These are phyloP conservation scores for Pyrochroa serraticornis DNA, from an alignment of 2,888 invertebrate genomes.

Conservation along the genomic window DNA sequence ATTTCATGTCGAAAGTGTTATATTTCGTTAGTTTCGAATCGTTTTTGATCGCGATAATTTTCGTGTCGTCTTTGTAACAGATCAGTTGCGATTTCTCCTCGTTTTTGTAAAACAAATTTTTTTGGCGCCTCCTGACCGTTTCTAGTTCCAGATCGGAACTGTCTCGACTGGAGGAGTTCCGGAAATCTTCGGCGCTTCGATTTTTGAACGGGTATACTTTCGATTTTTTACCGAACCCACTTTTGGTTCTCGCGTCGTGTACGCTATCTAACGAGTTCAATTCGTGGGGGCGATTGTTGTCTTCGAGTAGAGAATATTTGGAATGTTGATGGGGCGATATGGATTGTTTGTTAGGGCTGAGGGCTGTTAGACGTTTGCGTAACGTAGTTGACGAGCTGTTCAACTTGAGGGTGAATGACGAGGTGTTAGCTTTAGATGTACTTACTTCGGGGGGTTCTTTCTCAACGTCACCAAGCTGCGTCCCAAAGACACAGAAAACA, in stretches of 20 bases:
- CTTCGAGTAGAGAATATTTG: slow-evolving; percentile 18
- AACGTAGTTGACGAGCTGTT: slow-evolving; percentile 40
- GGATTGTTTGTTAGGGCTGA: slow-evolving; percentile 25
- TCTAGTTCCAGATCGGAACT: slow-evolving; percentile 53
- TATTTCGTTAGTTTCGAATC: slow-evolving; percentile 53
- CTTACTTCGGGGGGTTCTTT: slow-evolving; percentile 57
- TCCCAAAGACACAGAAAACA: slow-evolving; percentile 37
- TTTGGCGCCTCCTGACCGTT: slow-evolving; percentile 36
- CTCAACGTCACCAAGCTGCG: slow-evolving; percentile 56
- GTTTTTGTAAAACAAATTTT: slow-evolving; percentile 47
- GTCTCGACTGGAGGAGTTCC: slow-evolving; percentile 47
- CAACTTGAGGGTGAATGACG: slow-evolving; percentile 41
- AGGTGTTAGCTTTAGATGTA: slow-evolving; percentile 45
- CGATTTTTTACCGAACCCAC: slow-evolving; percentile 31
- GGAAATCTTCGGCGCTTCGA: slow-evolving; percentile 49
- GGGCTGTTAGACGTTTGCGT: slow-evolving; percentile 43
- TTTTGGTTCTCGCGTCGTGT: slow-evolving; percentile 28
- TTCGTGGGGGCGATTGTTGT: slow-evolving; percentile 7
- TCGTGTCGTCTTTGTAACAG: slow-evolving; percentile 52
- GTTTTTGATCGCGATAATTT: slow-evolving; percentile 52
- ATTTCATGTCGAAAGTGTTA: slow-evolving; percentile 54
- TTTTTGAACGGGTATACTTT: slow-evolving; percentile 45
- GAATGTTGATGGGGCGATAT: slow-evolving; percentile 22
- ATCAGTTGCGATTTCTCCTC: slow-evolving; percentile 55
- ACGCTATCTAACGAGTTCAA: slow-evolving; percentile 25